Base-by-base conservation (phyloP, 2,113 vertebrate species). In the Barnardius zonarius region DNA sequence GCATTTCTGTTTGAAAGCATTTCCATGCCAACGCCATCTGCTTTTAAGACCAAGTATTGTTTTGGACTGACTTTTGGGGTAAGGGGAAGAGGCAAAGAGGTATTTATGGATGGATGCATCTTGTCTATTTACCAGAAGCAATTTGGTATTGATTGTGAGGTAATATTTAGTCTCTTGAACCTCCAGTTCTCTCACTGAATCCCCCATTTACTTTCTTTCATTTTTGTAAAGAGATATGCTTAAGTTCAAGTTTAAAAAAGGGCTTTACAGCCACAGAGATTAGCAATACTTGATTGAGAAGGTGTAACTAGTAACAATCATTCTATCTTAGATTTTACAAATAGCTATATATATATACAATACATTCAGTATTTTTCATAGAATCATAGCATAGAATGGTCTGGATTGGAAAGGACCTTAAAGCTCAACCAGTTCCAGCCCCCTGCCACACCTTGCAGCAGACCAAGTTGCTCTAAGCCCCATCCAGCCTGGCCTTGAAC, bases 1-100 rank as follows among this genome's bases (percentile, higher is more conserved):
- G 80, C 46, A 52, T 82, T 92, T 86, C 69, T 88, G 5, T 75
- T 55, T 64, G 64, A 95, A 94, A 79, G 78, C 81, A 96, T 95
- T 92, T 91, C 88, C 83, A 61, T 23, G 35, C 93, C 92, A 83
- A 84, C 49, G 84, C 72, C 91, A 92, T 96, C 90, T 96, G 94
- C 87, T 91, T 79, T 48, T 70, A 83, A 90, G 85, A 94, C 75
- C 54, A 82, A 86, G 31, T 4, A 61, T 78, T 28, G 48, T 39
- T 86, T 66, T 74, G 64, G 61, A 77, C 44, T 73, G 30, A 20
- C 17, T 57, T 87, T 87, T 80, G 52, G 62, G 39, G 20, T 5
- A 66, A 13, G 48, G 24, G n/a, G 37, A 62, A 91, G 41, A 70
- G 37, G 28, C 37, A 87, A 83, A 79, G 24, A 3, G 10, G 23